Evolutionary conservation across 2,797 vertebrate genomes (phyloP).

Genomic region (Pseudochirops corinnae): DNA sequence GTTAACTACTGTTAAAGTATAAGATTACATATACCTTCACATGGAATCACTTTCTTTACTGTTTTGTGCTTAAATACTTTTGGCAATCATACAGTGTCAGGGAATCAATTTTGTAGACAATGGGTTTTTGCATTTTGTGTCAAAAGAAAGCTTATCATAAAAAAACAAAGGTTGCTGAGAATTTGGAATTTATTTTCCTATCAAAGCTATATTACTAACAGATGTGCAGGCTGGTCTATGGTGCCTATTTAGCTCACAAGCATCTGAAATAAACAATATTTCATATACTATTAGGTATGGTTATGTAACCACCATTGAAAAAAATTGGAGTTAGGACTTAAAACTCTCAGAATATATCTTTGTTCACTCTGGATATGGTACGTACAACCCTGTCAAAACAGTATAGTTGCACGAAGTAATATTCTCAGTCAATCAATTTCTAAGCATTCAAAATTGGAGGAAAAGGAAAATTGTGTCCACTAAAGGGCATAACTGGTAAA

Average conservation of each 20-base stretch:
- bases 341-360: neutral
- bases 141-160: neutral
- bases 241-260: neutral
- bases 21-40: neutral
- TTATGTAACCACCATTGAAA: neutral
- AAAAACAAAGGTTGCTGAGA: neutral
- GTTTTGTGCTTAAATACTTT: neutral
- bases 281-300: neutral
- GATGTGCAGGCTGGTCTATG: neutral
- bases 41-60: neutral
- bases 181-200: neutral
- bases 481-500: neutral
- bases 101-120: neutral
- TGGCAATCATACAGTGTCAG: neutral
- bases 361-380: neutral
- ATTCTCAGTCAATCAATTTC: neutral
- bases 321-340: neutral
- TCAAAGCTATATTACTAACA: neutral
- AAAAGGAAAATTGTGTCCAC: neutral
- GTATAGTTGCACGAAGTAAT: neutral
- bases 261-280: neutral
- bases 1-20: neutral
- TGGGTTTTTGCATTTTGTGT: neutral
- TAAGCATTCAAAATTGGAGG: neutral
- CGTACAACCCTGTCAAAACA: neutral